Conservation (phyloP, 37 sponge, comb jelly and placozoan genomes). For the Theonella swinhoei region DNA sequence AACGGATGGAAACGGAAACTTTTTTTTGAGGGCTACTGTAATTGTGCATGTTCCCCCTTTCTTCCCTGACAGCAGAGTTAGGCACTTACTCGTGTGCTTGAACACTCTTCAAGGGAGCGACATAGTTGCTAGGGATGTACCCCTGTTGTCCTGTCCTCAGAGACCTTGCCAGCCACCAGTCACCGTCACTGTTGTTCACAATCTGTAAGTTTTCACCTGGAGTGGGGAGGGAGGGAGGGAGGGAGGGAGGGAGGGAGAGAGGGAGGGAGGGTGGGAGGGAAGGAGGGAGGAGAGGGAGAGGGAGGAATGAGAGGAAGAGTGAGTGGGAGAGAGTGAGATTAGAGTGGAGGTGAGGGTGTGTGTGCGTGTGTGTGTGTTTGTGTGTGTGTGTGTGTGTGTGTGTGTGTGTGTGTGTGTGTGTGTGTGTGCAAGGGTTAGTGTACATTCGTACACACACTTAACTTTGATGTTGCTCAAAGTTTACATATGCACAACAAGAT, state of each 20-base stretch:
- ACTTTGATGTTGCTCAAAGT: too few species aligned
- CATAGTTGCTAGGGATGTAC: constrained; percentile 91
- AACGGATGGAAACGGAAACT: too few species aligned
- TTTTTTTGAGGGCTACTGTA: too few species aligned
- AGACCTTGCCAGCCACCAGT: constrained; percentile 99
- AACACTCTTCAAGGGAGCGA: constrained; percentile 79
- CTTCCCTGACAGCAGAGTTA: too few species aligned
- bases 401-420: too few species aligned
- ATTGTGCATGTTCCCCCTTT: too few species aligned
- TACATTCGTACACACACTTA: too few species aligned
- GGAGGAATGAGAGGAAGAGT: not conserved
- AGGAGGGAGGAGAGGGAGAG: not conserved
- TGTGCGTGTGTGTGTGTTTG: too few species aligned
- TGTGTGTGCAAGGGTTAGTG: too few species aligned
- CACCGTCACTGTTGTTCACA: constrained; percentile 92
- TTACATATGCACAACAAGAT: too few species aligned
- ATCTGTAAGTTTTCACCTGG: constrained; percentile 90
- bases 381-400: too few species aligned
- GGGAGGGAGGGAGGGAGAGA: not conserved
- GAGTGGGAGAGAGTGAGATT: not conserved
- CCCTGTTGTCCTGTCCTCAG: constrained; percentile 86
- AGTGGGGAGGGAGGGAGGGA: not conserved
- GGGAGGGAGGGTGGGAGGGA: not conserved
- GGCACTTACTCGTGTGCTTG: constrained; percentile 88
- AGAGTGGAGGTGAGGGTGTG: too few species aligned